Percentiles rank a stretch among this genome's conserved stretches.
Evolutionary conservation across 2,113 vertebrate genomes (phyloP).

Genomic region (Hepsetus odoe): DNA sequence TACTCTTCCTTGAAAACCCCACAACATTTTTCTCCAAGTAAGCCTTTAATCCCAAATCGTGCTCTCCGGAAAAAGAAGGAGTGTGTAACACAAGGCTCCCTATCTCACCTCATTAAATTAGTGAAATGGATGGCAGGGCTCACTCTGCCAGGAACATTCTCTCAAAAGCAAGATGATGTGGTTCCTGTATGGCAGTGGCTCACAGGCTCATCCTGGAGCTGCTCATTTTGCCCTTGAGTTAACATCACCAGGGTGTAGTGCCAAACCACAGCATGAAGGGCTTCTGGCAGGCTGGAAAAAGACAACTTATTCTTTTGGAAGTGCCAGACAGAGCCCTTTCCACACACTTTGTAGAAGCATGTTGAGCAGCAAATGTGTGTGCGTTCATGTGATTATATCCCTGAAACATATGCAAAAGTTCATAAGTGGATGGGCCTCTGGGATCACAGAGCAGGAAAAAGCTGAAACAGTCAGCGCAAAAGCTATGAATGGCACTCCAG

Average conservation of each 20-base stretch:
- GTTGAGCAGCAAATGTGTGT: neutral
- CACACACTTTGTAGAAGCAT: slow-evolving; percentile 15
- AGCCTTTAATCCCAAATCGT: slow-evolving; percentile 26
- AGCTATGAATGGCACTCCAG: slow-evolving; percentile 44
- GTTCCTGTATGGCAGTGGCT: slow-evolving; percentile 50
- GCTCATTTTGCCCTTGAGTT: slow-evolving; percentile 50
- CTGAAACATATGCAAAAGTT: slow-evolving; percentile 38
- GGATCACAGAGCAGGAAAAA: slow-evolving; percentile 33
- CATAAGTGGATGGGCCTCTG: slow-evolving; percentile 23
- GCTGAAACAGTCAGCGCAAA: slow-evolving; percentile 21
- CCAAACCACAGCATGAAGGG: slow-evolving; percentile 53
- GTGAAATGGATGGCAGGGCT: slow-evolving; percentile 35
- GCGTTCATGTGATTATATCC: slow-evolving; percentile 12
- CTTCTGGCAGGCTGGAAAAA: slow-evolving; percentile 29
- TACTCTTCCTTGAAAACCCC: slow-evolving; percentile 1
- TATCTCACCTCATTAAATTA: slow-evolving; percentile 42
- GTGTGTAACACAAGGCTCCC: neutral
- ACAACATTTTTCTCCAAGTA: slow-evolving; percentile 18
- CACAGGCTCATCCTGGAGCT: slow-evolving; percentile 40
- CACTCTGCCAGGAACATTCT: slow-evolving; percentile 39
- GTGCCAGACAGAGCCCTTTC: slow-evolving; percentile 14
- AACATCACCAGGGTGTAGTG: slow-evolving; percentile 38
- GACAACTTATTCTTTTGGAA: slow-evolving; percentile 33
- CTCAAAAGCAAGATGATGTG: slow-evolving; percentile 38
- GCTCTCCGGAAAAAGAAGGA: slow-evolving; percentile 6